Percentiles rank a stretch among this genome's conserved stretches.
These are phyloP conservation scores for Rhingia rostrata DNA, from an alignment of 2,888 invertebrate species.

Conservation along the genomic window DNA sequence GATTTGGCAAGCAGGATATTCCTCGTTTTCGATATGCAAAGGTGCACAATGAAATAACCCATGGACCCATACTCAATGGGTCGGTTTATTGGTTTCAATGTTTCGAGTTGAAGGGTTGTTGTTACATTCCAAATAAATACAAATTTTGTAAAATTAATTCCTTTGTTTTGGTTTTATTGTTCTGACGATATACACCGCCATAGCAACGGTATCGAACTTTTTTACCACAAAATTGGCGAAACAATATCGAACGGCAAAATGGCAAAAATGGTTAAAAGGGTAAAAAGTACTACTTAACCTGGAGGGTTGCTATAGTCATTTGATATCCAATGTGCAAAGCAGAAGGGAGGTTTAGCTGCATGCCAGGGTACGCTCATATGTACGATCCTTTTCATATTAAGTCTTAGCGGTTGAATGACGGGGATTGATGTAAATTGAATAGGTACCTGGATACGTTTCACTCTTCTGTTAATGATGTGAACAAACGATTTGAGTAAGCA, in stretches of 20 bases:
- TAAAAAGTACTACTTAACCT: constrained; percentile 2
- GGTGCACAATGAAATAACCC: not conserved
- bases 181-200: not conserved
- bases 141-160: not conserved
- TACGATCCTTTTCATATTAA: not conserved
- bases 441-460: not conserved
- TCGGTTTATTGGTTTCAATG: constrained; percentile 16
- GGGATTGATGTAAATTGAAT: not conserved
- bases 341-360: not conserved
- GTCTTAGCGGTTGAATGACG: constrained; percentile 14
- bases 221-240: not conserved
- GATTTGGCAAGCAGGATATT: not conserved
- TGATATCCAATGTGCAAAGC: not conserved
- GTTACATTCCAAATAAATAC: not conserved
- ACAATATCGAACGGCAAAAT: constrained; percentile 2
- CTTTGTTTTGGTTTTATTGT: not conserved
- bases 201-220: not conserved
- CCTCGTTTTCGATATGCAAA: not conserved
- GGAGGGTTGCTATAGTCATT: not conserved
- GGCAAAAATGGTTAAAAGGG: not conserved
- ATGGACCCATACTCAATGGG: not conserved
- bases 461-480: constrained; percentile 24
- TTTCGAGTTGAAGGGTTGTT: constrained; percentile 6
- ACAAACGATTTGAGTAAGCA: constrained; percentile 31
- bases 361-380: not conserved